Base-by-base conservation (phyloP, 2,797 vertebrate species). In the Anolis apletophallus region DNA sequence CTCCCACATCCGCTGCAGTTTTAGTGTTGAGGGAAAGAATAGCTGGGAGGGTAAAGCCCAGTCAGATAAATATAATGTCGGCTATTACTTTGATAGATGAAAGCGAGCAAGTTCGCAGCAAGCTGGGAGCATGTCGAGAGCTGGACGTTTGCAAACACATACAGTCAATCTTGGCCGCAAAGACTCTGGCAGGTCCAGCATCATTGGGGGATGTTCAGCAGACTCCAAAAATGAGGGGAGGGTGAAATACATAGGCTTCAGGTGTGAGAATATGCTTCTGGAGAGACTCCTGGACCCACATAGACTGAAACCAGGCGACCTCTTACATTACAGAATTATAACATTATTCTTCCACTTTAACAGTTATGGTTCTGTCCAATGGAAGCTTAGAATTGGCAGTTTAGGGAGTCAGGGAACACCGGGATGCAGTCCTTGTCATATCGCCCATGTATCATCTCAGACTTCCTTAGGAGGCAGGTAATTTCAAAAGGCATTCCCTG, bases 21-120 rank as follows among this genome's bases (percentile, higher is more conserved):
- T 91, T 82, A 91, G 87, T 61, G 76, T 75, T 9, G n/a, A 87
- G 83, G 76, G 92, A 88, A 78, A 94, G 68, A 80, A 88, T 80
- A 84, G 89, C 84, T 88, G 90, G 89, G 89, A 95, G 87, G 88
- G 87, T 79, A 90, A 91, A 94, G 87, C 87, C 89, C 86, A 88
- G 91, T 77, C 91, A 87, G 57, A 93, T 86, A 91, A 91, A 88
- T 29, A 50, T 87, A 92, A 91, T 88, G 80, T 80, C 81, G 29
- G 54, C 90, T 86, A 93, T 92, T 94, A 91, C 81, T 85, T 91
- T 86, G 92, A 94, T 69, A 91, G 83, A 92, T 90, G 91, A 91
- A 77, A 89, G 50, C 0, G 9, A 83, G 83, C 34, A 72, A 81
- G 74, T 14, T 10, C 68, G 81, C 85, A 67, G 89, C 76, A 83